Base-by-base conservation (phyloP, 2,888 invertebrate species). In the Drosophila pegasa region DNA sequence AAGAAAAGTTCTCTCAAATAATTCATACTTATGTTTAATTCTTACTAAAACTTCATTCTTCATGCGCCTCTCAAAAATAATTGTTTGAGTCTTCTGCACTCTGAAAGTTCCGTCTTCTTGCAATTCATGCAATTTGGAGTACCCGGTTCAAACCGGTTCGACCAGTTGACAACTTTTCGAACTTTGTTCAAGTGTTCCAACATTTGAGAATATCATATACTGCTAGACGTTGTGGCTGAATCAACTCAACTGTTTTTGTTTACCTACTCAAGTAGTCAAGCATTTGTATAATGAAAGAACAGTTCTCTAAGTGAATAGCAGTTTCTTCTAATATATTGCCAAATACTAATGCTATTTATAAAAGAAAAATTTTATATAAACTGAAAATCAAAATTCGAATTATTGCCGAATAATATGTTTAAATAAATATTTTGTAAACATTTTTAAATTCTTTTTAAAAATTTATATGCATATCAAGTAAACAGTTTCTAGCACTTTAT, bases 181-280 rank as follows among this genome's bases (percentile, higher is more conserved):
- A 12, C 45, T 45, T 45, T 29, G 45, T 18, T 45, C 45, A 45
- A 45, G 45, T 45, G 45, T 12, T 29, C 27, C 16, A 12, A 3
- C 45, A n/a, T 29, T 12, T 45, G 29, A 45, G 27, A 45, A 45
- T 45, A 25, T 29, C 16, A n/a, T 12, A 29, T 18, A 45, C 18
- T 27, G 10, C 10, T 27, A 45, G 27, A 45, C 12, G 3, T 18
- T 12, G 27, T 29, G n/a, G n/a, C n/a, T 45, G 29, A 45, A 18
- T 18, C 16, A 45, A 29, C 27, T 7, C 12, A 27, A 18, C 12
- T 6, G 16, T 7, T 45, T 27, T 29, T 45, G 12, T 45, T 45
- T 45, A 29, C 45, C 12, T 18, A 10, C 16, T 12, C 27, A 45
- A 29, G 12, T 16, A 4, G n/a, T 16, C 18, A 35, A 27, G n/a